Evolutionary conservation across 2,113 vertebrate species (phyloP).

Genomic region (Oncorhynchus keta): DNA sequence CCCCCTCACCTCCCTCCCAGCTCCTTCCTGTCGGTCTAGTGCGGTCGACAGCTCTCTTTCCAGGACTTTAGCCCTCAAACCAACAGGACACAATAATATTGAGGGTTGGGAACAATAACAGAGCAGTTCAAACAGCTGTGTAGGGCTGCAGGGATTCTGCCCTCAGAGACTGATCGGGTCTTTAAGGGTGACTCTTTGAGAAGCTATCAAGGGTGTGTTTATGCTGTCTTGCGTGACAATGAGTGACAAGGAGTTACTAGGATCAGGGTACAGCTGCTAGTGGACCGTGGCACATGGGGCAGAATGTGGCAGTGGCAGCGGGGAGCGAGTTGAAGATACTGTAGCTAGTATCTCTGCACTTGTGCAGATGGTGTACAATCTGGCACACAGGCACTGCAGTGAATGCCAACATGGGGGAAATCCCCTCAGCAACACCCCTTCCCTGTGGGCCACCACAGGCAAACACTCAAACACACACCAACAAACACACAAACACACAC

Average conservation of each 20-base stretch:
- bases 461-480: constrained; percentile 50
- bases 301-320: not conserved
- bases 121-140: constrained; percentile 44
- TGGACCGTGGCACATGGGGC: not conserved
- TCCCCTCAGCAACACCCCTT: constrained; percentile 39
- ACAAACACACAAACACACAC: constrained; percentile 22
- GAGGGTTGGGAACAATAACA: constrained; percentile 64
- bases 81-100: constrained; percentile 63
- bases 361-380: not conserved
- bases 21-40: constrained; percentile 29
- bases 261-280: not conserved
- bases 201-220: constrained; percentile 22
- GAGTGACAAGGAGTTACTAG: no score
- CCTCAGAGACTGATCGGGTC: constrained; percentile 50
- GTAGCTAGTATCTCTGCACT: not conserved
- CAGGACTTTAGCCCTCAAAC: constrained; percentile 39
- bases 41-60: constrained; percentile 19
- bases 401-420: constrained; percentile 43
- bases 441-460: constrained; percentile 30
- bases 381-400: constrained; percentile 16
- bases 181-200: constrained; percentile 36
- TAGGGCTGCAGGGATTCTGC: constrained; percentile 33
- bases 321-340: not conserved
- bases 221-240: no score
- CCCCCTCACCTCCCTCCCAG: constrained; percentile 18